Evolutionary conservation across 35 echinoderm and acorn worm species (phyloP).

Genomic region (Strongylocentrotus purpuratus): DNA sequence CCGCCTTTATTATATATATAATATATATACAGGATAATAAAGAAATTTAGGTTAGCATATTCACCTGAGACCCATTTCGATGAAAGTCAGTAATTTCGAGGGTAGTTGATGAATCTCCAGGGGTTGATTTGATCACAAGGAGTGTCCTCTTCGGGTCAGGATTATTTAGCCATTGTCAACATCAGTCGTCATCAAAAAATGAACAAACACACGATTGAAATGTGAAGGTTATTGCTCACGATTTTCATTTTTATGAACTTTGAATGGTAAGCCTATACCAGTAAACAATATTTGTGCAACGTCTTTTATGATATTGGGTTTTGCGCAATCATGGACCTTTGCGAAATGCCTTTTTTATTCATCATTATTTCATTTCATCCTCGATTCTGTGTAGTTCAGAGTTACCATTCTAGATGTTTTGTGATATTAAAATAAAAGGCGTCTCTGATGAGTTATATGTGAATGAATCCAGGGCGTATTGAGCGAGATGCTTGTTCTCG

Average conservation of each 20-base stretch:
- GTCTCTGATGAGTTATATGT: background rate
- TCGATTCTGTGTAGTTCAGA: background rate
- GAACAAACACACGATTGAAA: background rate
- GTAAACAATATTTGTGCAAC: constrained; percentile 44
- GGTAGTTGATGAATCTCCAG: background rate
- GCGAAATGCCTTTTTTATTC: background rate
- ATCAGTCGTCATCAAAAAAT: background rate
- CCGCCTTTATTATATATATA: no score
- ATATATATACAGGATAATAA: background rate
- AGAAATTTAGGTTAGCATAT: background rate
- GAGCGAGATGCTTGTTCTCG: constrained; percentile 1
- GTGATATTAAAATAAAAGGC: constrained; percentile 12
- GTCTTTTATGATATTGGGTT: constrained; percentile 10
- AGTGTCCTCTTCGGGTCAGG: background rate
- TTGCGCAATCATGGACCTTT: constrained; percentile 49
- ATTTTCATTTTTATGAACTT: background rate
- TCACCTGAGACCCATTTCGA: background rate
- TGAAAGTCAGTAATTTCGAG: background rate
- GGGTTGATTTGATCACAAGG: background rate
- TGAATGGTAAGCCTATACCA: background rate
- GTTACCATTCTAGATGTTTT: background rate
- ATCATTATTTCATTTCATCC: background rate
- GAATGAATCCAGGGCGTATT: constrained; percentile 13
- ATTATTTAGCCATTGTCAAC: background rate
- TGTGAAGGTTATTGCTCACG: constrained; percentile 1